Evolutionary conservation across 2,797 vertebrate genomes (phyloP), one percentile per base, ranked within the genome.

Genomic region (Tarsius wallacei): DNA sequence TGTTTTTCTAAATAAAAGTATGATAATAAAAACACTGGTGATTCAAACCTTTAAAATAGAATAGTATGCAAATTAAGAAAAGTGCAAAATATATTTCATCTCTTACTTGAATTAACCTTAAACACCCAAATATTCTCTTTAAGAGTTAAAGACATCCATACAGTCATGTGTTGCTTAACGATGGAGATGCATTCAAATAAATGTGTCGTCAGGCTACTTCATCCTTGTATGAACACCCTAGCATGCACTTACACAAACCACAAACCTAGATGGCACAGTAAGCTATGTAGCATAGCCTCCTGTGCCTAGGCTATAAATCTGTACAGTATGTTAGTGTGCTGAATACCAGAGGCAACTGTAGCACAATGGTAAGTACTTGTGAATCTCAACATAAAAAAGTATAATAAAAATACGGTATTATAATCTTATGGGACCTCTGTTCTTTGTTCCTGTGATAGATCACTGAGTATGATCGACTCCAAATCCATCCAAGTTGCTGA

Each of bases 1-100:
- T 94, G 47, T 71, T 94, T 93, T 91, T 76, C 86, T 64, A 74
- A 91, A 82, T n/a, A 93, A 63, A 24, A 97, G 89, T 93, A 59
- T 91, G 51, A 90, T 88, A 42, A 80, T 87, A 81, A 96, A 87
- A 93, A 66, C 2, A 33, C 2, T 63, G 47, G 68, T 90, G 57
- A 91, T 55, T 94, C 76, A 90, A 90, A 91, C 19, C 24, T 91
- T 81, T 91, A 74, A 93, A 78, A 90, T 22, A 90, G 74, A 86
- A 93, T 6, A 89, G 36, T 12, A 82, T 22, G 94, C 17, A 91
- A 47, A 57, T 71, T 68, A 53, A 95, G 47, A 80, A 90, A 96
- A 95, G 68, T 19, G 9, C 15, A 78, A 87, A 74, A 68, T 33
- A 57, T 42, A 82, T 66, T 64, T 91, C 73, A 78, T 82, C 55